Percentiles rank a stretch among this genome's conserved stretches.
phyloP scores from a whole-genome alignment of 2,797 vertebrate species.

The Pseudochaenichthys georgianus region DNA sequence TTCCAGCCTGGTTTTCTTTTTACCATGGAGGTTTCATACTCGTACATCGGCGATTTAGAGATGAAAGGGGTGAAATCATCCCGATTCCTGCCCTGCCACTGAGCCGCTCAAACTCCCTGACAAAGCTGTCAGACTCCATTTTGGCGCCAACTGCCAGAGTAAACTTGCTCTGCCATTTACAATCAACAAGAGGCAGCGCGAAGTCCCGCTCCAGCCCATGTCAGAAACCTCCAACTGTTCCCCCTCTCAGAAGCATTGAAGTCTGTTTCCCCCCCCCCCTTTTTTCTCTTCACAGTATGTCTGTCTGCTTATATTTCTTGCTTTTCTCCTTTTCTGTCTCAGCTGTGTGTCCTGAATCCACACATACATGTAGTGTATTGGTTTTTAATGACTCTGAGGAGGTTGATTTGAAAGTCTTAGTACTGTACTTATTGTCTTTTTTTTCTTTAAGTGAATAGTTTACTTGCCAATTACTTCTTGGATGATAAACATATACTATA shows the following conservation, averaged over 20 bases:
- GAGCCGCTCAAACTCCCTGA: constrained; percentile 88
- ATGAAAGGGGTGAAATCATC: constrained; percentile 86
- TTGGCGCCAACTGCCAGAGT: constrained; percentile 79
- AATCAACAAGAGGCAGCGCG: constrained; percentile 77
- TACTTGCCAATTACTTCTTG: background rate
- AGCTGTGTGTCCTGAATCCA: constrained; percentile 20
- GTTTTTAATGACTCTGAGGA: constrained; percentile 1
- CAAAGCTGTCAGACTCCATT: constrained; percentile 89
- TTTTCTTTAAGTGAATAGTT: background rate
- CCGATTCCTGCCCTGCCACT: constrained; percentile 83
- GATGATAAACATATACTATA: background rate
- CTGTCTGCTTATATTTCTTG: constrained; percentile 38
- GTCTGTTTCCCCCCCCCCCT: constrained; percentile 38
- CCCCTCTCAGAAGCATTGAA: constrained; percentile 57
- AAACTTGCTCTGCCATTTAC: constrained; percentile 86
- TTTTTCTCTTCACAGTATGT: constrained; percentile 33
- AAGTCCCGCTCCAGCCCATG: constrained; percentile 73
- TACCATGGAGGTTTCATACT: constrained; percentile 74
- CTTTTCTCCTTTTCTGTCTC: constrained; percentile 27
- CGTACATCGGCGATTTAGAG: constrained; percentile 80
- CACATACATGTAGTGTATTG: background rate
- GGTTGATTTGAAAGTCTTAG: constrained; percentile 3
- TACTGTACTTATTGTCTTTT: background rate
- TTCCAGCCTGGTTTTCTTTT: constrained; percentile 53
- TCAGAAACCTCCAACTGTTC: constrained; percentile 71